Conservation (phyloP, 1,140 invertebrate species). For the Tribolium madens region DNA sequence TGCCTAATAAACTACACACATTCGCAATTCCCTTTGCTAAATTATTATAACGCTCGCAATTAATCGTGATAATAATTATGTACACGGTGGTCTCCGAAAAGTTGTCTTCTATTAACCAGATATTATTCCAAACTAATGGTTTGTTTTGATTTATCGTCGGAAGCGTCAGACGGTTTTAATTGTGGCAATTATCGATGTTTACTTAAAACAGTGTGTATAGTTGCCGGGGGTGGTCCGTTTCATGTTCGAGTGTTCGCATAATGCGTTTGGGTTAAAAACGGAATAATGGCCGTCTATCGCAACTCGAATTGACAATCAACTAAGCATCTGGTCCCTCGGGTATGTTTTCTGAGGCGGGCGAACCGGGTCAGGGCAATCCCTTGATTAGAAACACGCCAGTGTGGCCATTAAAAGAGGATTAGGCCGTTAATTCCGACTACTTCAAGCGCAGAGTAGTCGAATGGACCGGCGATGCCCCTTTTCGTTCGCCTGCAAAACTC, state of each 20-base stretch:
- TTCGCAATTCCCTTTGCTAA: slow-evolving; percentile 12
- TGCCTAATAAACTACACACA: slow-evolving; percentile 34
- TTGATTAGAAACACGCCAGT: slow-evolving; percentile 56
- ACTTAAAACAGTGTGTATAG: neutral
- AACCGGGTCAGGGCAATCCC: slow-evolving; percentile 50
- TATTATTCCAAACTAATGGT: slow-evolving; percentile 1
- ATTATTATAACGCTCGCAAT: slow-evolving; percentile 11
- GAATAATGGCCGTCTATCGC: slow-evolving; percentile 32
- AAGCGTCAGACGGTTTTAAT: slow-evolving; percentile 1
- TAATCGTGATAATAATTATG: slow-evolving; percentile 7
- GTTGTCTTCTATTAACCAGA: slow-evolving; percentile 2
- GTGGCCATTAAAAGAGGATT: slow-evolving; percentile 57
- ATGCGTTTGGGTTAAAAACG: slow-evolving; percentile 21
- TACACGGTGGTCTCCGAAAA: neutral
- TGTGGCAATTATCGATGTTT: slow-evolving; percentile 9
- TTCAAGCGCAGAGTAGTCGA: slow-evolving; percentile 27
- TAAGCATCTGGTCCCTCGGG: slow-evolving; percentile 44
- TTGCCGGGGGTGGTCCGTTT: neutral
- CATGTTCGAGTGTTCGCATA: neutral
- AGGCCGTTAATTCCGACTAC: slow-evolving; percentile 53
- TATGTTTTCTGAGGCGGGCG: slow-evolving; percentile 40
- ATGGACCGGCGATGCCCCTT: slow-evolving; percentile 27
- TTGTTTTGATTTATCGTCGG: neutral
- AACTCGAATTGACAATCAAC: slow-evolving; percentile 46
- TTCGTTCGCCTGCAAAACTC: slow-evolving; percentile 38